Evolutionary conservation across 2,797 vertebrate species (phyloP).

Genomic region (Gastrophryne carolinensis): DNA sequence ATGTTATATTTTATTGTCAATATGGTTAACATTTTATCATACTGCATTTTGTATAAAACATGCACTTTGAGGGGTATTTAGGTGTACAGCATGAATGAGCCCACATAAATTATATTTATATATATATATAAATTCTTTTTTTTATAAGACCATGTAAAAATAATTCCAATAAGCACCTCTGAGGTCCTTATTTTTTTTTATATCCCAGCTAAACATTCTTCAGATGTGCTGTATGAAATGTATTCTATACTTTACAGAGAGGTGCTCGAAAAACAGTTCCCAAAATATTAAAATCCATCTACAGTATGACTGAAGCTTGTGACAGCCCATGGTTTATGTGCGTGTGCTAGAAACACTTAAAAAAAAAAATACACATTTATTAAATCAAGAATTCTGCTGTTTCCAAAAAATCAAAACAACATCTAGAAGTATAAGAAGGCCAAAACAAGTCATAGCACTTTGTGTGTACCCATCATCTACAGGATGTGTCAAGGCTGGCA

Average conservation of each 20-base stretch:
- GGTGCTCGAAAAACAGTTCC: constrained; percentile 72
- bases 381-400: constrained; percentile 61
- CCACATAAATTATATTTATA: constrained; percentile 85
- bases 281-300: constrained; percentile 79
- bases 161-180: constrained; percentile 75
- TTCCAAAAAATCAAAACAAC: constrained; percentile 71
- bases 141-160: constrained; percentile 80
- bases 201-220: constrained; percentile 71
- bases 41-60: constrained; percentile 83
- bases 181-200: constrained; percentile 66
- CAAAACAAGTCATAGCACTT: constrained; percentile 72
- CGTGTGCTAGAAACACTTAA: constrained; percentile 74
- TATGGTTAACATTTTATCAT: constrained; percentile 71
- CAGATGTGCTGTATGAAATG: constrained; percentile 68
- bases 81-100: constrained; percentile 83
- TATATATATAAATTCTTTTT: constrained; percentile 65
- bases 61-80: constrained; percentile 82
- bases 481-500: background rate
- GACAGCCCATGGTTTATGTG: constrained; percentile 64
- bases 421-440: constrained; percentile 67
- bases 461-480: constrained; percentile 52
- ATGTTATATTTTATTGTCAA: constrained; percentile 79
- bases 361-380: constrained; percentile 57
- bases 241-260: constrained; percentile 70
- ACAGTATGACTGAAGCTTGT: constrained; percentile 74